Evolutionary conservation across 2,797 vertebrate species (phyloP), one percentile per base, ranked within the genome.

Genomic region (Oceanodroma leucorhoa): DNA sequence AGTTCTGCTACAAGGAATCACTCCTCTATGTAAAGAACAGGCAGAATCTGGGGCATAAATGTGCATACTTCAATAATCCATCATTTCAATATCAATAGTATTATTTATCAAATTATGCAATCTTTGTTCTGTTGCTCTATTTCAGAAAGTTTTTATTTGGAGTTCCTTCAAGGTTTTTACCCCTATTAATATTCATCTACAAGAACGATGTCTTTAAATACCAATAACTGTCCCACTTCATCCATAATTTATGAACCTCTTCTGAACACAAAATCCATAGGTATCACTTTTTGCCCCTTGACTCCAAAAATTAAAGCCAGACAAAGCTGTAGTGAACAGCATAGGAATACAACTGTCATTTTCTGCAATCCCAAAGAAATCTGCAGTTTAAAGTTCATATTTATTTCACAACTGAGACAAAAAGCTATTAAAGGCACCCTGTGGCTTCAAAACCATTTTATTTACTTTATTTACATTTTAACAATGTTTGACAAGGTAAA

Each of bases 381-480:
- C 77, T 94, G 10, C 82, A 71, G 21, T 89, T 96, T 87, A 60
- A 83, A 97, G 77, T 93, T 96, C 61, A 27, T 94, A 77, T 95
- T 93, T 97, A 73, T 75, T 95, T 91, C 71, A 71, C 67, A 83
- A 94, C 72, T 93, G 79, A 91, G 87, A 96, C 78, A 93, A 96
- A 97, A 97, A 89, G 64, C 87, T 96, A 93, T 96, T 97, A 97
- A 90, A 96, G 73, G 81, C 30, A 95, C 83, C 81, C 88, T 46
- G 51, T 66, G 87, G 90, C 89, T 97, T 93, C 88, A 96, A 97
- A 96, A 95, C 66, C 53, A 85, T 93, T 97, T 96, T 97, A 90
- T 97, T 97, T 97, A 95, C 94, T 96, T 97, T 97, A 96, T 97
- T 98, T 98, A 97, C 92, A 97, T 97, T 97, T 98, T 96, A 96